Evolutionary conservation across 2,888 invertebrate species (phyloP).

Genomic region (Ernsta delagoae): DNA sequence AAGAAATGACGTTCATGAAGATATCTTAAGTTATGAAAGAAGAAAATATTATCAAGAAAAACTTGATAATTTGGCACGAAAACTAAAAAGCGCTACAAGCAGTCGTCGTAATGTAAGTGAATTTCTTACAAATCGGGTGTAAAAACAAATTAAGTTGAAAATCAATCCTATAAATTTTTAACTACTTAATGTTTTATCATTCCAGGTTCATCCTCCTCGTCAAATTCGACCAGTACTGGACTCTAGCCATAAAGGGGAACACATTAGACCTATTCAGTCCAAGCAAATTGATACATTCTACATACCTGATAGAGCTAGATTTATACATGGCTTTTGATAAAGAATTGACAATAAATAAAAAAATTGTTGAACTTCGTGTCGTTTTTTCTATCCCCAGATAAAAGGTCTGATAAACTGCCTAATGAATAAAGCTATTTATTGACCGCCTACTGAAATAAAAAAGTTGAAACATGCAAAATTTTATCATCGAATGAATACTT

Average conservation of each 20-base stretch:
- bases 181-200: no score
- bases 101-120: constrained; percentile 46
- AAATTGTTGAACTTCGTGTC: no score
- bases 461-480: no score
- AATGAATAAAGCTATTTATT: no score
- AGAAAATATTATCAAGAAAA: constrained; percentile 67
- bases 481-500: no score
- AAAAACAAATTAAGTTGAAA: no score
- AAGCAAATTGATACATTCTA: constrained; percentile 52
- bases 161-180: no score
- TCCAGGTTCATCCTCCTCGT: constrained; percentile 46
- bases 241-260: constrained; percentile 39
- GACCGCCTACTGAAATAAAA: no score
- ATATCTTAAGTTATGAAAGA: constrained; percentile 55
- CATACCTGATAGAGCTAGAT: constrained; percentile 57
- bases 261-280: constrained; percentile 41
- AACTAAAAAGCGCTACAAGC: constrained; percentile 46
- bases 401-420: no score
- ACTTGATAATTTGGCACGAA: constrained; percentile 59
- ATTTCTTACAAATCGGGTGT: background rate
- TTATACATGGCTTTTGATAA: constrained; percentile 56
- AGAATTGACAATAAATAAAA: background rate
- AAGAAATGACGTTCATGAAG: constrained; percentile 41
- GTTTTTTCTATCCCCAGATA: no score
- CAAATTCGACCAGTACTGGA: constrained; percentile 47